Conservation (phyloP, 2,888 invertebrate species). For the Xestoiulus laeticollis region DNA sequence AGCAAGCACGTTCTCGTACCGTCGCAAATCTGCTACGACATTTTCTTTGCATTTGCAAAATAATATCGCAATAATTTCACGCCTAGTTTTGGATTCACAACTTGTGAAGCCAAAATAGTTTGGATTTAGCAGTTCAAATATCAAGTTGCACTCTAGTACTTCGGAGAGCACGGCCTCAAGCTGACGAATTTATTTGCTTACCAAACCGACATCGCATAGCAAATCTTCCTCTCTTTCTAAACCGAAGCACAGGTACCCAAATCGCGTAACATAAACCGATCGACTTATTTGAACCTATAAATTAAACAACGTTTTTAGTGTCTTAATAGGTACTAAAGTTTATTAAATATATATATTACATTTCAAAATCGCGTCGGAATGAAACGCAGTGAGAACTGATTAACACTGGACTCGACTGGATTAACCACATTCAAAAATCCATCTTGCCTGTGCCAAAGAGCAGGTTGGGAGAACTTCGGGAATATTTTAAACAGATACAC, state of each 20-base stretch:
- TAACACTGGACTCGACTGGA: not conserved
- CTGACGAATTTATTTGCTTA: not conserved
- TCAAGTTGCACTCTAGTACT: no score
- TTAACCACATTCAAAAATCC: not conserved
- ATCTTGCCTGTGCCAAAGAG: not conserved
- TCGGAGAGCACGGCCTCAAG: no score
- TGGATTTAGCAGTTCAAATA: no score
- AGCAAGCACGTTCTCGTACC: no score
- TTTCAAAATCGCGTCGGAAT: not conserved
- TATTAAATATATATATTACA: conserved; percentile 22
- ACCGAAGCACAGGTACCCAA: no score
- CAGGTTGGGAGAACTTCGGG: not conserved
- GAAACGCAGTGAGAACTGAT: not conserved
- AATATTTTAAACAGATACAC: not conserved
- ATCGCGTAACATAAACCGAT: no score
- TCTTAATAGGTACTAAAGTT: conserved; percentile 24
- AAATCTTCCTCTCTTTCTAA: not conserved
- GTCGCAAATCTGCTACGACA: no score
- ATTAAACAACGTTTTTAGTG: not conserved
- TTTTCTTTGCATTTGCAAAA: no score
- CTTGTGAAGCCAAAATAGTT: no score
- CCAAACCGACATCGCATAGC: not conserved
- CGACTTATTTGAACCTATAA: not conserved
- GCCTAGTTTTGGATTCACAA: no score
- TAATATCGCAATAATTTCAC: no score